phyloP scores from a whole-genome alignment of 2,797 vertebrate genomes.

The Parauchenoglanis ngamensis region DNA sequence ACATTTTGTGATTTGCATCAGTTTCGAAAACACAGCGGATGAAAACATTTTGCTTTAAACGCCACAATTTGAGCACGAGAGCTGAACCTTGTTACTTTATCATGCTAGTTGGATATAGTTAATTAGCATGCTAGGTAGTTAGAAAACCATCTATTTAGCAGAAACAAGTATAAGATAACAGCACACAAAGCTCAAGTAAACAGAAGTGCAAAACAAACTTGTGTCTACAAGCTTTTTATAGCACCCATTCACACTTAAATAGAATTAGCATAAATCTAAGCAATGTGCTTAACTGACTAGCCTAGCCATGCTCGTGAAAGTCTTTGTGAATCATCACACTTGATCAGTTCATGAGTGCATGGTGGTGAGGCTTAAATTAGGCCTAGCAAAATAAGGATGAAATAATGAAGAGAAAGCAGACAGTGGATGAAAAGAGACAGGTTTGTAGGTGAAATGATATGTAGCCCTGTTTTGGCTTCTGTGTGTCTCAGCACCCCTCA shows the following conservation, averaged over 20 bases:
- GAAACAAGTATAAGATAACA: not conserved
- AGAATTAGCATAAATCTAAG: slow-evolving; percentile 12
- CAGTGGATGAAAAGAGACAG: slow-evolving; percentile 23
- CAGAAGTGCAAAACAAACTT: not conserved
- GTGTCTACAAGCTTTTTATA: not conserved
- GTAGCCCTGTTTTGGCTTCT: slow-evolving; percentile 38
- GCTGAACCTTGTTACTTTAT: not conserved
- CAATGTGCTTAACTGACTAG: not conserved
- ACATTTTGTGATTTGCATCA: not conserved
- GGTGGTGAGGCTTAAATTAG: slow-evolving; percentile 13
- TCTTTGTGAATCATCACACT: not conserved
- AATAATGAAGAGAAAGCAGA: not conserved
- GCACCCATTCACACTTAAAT: not conserved
- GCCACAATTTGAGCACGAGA: too few relatives aligned
- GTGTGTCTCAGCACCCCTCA: slow-evolving; percentile 29
- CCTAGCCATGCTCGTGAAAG: slow-evolving; percentile 13
- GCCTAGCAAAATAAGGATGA: slow-evolving; percentile 14
- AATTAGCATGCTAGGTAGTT: not conserved
- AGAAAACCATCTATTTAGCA: not conserved
- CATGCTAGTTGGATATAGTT: not conserved
- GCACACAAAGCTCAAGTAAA: not conserved
- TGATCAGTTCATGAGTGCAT: not conserved
- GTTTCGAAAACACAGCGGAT: not conserved
- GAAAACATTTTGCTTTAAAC: not conserved
- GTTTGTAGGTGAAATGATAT: slow-evolving; percentile 44